phyloP scores from a whole-genome alignment of 53 echinoderm and acorn worm genomes.

The Luidia sarsii region DNA sequence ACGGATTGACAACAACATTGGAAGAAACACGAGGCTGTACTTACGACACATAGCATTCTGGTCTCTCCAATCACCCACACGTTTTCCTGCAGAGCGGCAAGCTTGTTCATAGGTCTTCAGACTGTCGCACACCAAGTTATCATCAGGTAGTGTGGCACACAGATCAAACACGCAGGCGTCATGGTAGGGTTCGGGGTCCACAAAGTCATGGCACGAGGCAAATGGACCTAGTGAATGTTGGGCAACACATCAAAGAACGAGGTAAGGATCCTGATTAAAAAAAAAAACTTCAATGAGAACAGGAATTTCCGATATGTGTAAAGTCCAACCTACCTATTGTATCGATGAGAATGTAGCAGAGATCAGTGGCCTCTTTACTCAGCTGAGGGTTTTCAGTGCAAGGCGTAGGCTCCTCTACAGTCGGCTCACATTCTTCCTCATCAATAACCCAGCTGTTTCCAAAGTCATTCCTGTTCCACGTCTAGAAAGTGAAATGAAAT shows the following conservation, averaged over 20 bases:
- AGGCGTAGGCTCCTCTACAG: slow-evolving; percentile 33
- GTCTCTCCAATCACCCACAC: slow-evolving; percentile 66
- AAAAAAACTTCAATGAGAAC: too few relatives aligned
- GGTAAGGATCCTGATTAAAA: too few relatives aligned
- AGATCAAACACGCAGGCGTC: slow-evolving; percentile 79
- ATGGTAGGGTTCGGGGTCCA: slow-evolving; percentile 59
- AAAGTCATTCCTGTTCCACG: slow-evolving; percentile 36
- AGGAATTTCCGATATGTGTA: too few relatives aligned
- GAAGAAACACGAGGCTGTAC: too few relatives aligned
- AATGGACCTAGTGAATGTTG: slow-evolving; percentile 60
- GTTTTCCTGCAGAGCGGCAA: slow-evolving; percentile 64
- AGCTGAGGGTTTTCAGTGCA: slow-evolving; percentile 45
- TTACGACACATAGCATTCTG: slow-evolving; percentile 72
- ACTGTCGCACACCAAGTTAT: slow-evolving; percentile 72
- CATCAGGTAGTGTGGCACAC: slow-evolving; percentile 72
- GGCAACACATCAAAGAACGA: too few relatives aligned
- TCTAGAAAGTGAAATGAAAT: slow-evolving; percentile 24
- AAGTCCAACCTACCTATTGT: slow-evolving; percentile 8
- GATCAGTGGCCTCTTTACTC: slow-evolving; percentile 28
- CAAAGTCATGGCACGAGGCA: slow-evolving; percentile 66
- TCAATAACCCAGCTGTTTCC: slow-evolving; percentile 66
- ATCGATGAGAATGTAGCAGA: slow-evolving; percentile 49
- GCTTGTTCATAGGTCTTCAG: slow-evolving; percentile 65
- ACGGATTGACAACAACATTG: too few relatives aligned
- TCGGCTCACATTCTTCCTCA: slow-evolving; percentile 48